These are phyloP conservation scores for Myopa testacea DNA, from an alignment of 2,888 invertebrate genomes.

Conservation along the genomic window DNA sequence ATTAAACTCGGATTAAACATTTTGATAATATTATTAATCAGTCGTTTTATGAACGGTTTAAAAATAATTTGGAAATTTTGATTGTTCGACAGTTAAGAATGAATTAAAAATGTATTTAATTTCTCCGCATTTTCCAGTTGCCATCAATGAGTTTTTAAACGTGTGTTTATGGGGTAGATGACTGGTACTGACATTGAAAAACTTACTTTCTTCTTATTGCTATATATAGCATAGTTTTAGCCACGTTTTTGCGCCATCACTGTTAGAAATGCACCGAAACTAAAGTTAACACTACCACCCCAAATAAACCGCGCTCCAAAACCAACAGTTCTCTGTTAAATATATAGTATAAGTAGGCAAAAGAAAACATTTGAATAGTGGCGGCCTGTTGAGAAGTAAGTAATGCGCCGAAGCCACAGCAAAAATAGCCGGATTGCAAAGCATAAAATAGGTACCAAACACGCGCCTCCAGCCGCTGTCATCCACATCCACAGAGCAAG, in stretches of 20 bases:
- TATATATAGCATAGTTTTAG: neutral
- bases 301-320: neutral
- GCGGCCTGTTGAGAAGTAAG: slow-evolving; percentile 60
- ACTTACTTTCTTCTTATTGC: neutral
- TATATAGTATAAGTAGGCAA: slow-evolving; percentile 47
- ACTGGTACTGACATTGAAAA: slow-evolving; percentile 8
- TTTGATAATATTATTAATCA: too few relatives aligned
- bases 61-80: too few relatives aligned
- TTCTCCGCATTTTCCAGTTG: too few relatives aligned
- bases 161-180: neutral
- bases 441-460: slow-evolving; percentile 15
- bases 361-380: slow-evolving; percentile 47
- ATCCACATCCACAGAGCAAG: slow-evolving; percentile 30
- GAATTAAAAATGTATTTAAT: too few relatives aligned
- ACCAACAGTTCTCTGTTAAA: slow-evolving; percentile 48
- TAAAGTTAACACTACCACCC: slow-evolving; percentile 2
- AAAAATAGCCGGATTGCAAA: neutral
- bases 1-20: too few relatives aligned
- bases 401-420: slow-evolving; percentile 39
- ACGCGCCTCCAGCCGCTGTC: neutral
- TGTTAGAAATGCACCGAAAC: slow-evolving; percentile 14
- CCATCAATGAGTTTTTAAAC: neutral
- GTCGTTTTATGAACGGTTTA: too few relatives aligned
- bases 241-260: slow-evolving; percentile 18
- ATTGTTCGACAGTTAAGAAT: too few relatives aligned